These are phyloP conservation scores for Xyrichtys novacula DNA, from an alignment of 2,797 vertebrate species.

Conservation along the genomic window DNA sequence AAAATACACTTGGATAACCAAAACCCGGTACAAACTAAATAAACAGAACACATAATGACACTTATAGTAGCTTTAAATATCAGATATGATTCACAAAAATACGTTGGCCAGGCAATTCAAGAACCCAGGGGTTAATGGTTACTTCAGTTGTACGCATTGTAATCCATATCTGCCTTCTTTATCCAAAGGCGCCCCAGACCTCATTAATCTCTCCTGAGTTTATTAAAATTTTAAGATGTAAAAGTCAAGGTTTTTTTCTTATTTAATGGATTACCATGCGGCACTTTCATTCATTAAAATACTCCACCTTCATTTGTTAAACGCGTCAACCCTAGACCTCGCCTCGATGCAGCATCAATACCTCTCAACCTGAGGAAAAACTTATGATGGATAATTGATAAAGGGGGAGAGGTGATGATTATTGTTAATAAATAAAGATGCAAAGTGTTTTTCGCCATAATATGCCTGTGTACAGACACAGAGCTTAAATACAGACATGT, in stretches of 20 bases:
- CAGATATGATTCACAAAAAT: too few relatives aligned
- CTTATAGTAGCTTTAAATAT: too few relatives aligned
- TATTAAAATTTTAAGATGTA: background rate
- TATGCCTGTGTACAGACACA: background rate
- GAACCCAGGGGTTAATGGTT: too few relatives aligned
- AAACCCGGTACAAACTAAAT: too few relatives aligned
- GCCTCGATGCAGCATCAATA: slow-evolving; percentile 24
- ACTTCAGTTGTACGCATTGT: too few relatives aligned
- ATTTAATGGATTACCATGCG: background rate
- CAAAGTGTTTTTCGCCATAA: background rate
- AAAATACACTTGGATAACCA: too few relatives aligned
- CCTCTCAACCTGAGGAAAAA: slow-evolving; percentile 18
- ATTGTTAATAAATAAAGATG: slow-evolving; percentile 4
- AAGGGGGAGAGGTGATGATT: slow-evolving; percentile 7
- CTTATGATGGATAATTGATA: slow-evolving; percentile 17
- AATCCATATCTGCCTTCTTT: too few relatives aligned
- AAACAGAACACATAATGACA: too few relatives aligned
- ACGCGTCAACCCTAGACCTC: slow-evolving; percentile 12
- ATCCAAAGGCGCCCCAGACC: too few relatives aligned
- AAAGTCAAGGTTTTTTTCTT: background rate
- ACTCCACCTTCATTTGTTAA: slow-evolving; percentile 2
- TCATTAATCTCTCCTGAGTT: too few relatives aligned
- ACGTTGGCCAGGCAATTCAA: too few relatives aligned
- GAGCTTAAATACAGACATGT: background rate
- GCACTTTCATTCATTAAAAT: slow-evolving; percentile 11